phyloP scores from a whole-genome alignment of 2,888 invertebrate genomes.

The Campaea margaritaria region DNA sequence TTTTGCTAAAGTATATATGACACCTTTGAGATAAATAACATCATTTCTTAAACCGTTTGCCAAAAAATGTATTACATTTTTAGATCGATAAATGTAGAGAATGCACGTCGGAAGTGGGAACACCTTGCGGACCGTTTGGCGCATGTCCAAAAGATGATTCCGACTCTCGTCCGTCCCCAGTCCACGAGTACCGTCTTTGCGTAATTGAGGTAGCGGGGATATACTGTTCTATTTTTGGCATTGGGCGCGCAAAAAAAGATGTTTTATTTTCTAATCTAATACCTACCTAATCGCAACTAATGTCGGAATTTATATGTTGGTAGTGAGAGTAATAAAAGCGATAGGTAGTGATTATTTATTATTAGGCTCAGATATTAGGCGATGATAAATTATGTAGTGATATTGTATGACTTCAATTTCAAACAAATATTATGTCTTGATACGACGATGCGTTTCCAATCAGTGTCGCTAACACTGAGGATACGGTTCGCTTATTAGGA shows the following conservation, averaged over 20 bases:
- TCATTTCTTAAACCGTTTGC: conserved; percentile 18
- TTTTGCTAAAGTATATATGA: conserved; percentile 5
- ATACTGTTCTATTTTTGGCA: conserved; percentile 25
- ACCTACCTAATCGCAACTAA: conserved; percentile 6
- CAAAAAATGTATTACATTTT: conserved; percentile 30
- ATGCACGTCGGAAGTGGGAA: conserved; percentile 77
- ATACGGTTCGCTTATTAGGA: conserved; percentile 35
- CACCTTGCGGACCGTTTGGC: conserved; percentile 63
- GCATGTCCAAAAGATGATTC: conserved; percentile 62
- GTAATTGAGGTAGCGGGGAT: conserved; percentile 50
- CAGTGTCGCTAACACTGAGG: conserved; percentile 24
- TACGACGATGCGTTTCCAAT: conserved; percentile 4
- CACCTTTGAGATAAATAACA: conserved; percentile 14
- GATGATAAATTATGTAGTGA: background rate
- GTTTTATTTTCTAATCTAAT: conserved; percentile 19
- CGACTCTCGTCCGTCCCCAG: conserved; percentile 46
- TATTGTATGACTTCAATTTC: background rate
- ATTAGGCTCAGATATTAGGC: too few relatives aligned
- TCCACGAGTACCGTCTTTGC: conserved; percentile 49
- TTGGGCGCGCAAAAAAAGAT: conserved; percentile 13
- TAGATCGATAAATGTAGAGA: conserved; percentile 50
- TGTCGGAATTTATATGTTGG: background rate
- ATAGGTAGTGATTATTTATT: background rate
- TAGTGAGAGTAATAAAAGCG: conserved; percentile 2
- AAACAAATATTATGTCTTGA: background rate